Conservation (phyloP, 2,888 invertebrate species). For the Beris chalybata region DNA sequence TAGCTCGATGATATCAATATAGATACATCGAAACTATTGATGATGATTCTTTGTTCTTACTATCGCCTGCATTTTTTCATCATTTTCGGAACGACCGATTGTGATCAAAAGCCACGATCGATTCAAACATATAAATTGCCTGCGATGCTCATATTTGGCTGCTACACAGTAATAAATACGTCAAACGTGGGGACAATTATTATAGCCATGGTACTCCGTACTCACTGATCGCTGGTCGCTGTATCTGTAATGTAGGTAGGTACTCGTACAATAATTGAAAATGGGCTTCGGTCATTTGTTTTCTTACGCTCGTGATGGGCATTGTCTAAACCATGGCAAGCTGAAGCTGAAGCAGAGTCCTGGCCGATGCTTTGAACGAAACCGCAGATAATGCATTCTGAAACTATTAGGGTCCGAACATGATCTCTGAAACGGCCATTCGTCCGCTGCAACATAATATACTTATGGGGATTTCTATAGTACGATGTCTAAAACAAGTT, state of each 20-base stretch:
- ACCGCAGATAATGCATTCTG: slow-evolving; percentile 13
- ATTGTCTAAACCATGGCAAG: slow-evolving; percentile 9
- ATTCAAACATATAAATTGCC: neutral
- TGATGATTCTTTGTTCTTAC: no score
- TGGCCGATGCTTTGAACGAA: neutral
- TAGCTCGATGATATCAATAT: no score
- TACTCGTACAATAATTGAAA: slow-evolving; percentile 1
- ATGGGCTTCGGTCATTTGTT: slow-evolving; percentile 26
- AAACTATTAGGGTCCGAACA: no score
- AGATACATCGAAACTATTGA: no score
- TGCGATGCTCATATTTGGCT: neutral
- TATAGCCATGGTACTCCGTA: neutral
- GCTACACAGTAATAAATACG: slow-evolving; percentile 22
- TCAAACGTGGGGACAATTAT: slow-evolving; percentile 22
- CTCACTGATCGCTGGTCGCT: slow-evolving; percentile 14
- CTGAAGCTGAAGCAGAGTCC: neutral
- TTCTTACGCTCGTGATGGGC: slow-evolving; percentile 11
- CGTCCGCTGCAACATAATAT: no score
- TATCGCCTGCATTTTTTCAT: neutral
- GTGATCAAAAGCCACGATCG: slow-evolving; percentile 3
- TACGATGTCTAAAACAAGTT: no score
- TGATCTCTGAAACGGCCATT: no score
- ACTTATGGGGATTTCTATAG: no score
- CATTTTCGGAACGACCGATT: slow-evolving; percentile 22
- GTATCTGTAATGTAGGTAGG: neutral